Evolutionary conservation across 2,888 invertebrate species (phyloP).

Genomic region (Atherix ibis): DNA sequence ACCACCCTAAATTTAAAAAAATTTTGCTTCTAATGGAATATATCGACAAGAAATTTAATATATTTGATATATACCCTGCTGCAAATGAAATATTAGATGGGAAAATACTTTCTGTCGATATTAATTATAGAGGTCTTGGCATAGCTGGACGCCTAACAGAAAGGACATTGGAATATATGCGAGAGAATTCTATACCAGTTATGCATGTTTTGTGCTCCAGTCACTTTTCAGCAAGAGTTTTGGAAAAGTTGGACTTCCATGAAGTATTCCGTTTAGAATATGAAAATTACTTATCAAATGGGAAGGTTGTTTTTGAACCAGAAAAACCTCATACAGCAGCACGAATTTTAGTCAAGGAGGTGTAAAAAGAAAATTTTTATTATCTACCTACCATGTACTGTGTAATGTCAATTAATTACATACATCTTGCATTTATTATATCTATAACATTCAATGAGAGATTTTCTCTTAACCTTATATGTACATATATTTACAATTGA

Average conservation of each 20-base stretch:
- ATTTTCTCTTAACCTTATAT: no score
- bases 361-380: background rate
- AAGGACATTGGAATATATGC: constrained; percentile 25
- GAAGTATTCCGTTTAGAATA: constrained; percentile 49
- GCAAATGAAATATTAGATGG: constrained; percentile 27
- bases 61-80: constrained; percentile 33
- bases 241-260: constrained; percentile 53
- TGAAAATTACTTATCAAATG: constrained; percentile 44
- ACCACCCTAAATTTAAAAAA: constrained; percentile 37
- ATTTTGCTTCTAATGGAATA: constrained; percentile 35
- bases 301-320: constrained; percentile 47
- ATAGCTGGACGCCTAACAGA: constrained; percentile 30
- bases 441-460: no score
- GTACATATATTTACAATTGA: no score
- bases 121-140: constrained; percentile 29
- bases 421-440: no score
- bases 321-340: constrained; percentile 45
- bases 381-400: no score
- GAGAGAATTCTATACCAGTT: constrained; percentile 30
- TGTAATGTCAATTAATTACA: no score
- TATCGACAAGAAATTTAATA: constrained; percentile 33
- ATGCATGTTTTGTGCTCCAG: constrained; percentile 61
- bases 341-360: constrained; percentile 39
- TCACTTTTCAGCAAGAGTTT: constrained; percentile 56
- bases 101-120: constrained; percentile 30